Evolutionary conservation across 2,888 invertebrate species (phyloP), one percentile per base, ranked within the genome.

Genomic region (Eremobia ochroleuca): DNA sequence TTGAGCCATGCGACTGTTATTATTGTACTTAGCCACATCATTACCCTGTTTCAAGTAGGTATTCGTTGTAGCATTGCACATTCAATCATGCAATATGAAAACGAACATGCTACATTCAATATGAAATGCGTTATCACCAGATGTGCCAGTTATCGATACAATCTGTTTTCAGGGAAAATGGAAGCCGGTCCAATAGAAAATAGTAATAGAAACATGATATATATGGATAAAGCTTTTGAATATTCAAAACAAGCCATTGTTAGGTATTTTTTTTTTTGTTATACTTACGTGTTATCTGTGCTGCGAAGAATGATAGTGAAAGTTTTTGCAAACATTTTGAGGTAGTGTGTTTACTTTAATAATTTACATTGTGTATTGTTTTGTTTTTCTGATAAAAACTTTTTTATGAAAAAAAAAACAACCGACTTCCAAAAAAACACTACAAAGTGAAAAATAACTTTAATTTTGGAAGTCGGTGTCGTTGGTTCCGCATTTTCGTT

Each of bases 121-220:
- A 81, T 76, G 81, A 76, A 83, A 85, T 58, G 85, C 76, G 85
- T 85, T 83, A 76, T 73, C 69, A 81, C 76, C 83, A 83, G 83
- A 85, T 83, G 83, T 81, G 66, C 61, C 72, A 61, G 72, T 66
- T 83, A 73, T 83, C 72, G 72, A 81, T 79, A 85, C 79, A 71
- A 82, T 85, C 72, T 75, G 61, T 82, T 82, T 84, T 74, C 70
- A 85, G 66, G 65, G 43, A 76, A 85, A 85, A 85, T 85, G 66
- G 77, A 65, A 73, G 55, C 28, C 62, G 40, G 64, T 82, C 64
- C 52, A 46, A 77, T 77, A 73, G 76, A 65, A 83, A 83, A 83
- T 73, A 76, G 72, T 66, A 72, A 77, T 59, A 65, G 55, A 68
- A 83, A 72, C 67, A 71, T 52, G 46, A 25, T 76, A 40, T 37